Evolutionary conservation across 2,888 invertebrate genomes (phyloP), one percentile per base, ranked within the genome.

Genomic region (Heteromurus nitidus): DNA sequence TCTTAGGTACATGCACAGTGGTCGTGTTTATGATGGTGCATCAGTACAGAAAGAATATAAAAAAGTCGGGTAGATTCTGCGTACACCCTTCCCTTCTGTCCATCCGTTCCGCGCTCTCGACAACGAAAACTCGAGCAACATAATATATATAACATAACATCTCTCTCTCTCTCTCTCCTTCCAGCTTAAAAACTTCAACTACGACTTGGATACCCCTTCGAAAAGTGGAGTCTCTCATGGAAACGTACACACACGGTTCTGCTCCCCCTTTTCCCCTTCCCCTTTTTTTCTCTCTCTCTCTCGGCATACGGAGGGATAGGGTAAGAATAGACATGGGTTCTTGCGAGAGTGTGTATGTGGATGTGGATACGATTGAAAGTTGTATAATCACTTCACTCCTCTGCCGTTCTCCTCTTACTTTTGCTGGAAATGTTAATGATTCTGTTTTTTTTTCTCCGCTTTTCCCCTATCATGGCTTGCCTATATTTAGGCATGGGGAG

Each of bases 21-120:
- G n/a, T n/a, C n/a, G n/a, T n/a, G n/a, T n/a, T n/a, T n/a, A n/a
- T n/a, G n/a, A n/a, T n/a, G n/a, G n/a, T n/a, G n/a, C n/a, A n/a
- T n/a, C n/a, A n/a, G n/a, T n/a, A n/a, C n/a, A n/a, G n/a, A n/a
- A n/a, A n/a, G n/a, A n/a, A n/a, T n/a, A n/a, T n/a, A n/a, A n/a
- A n/a, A 64, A 24, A 30, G 22, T 65, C 74, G 74, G 75, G 75
- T 58, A 58, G 75, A 75, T 75, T 75, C 75, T 75, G 75, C 75
- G 75, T 75, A 75, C 75, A 75, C 75, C 75, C 75, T 75, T 58
- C 75, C 28, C 28, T 68, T 67, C 60, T 47, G 22, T 53, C 53
- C 53, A 53, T 64, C 64, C 74, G 53, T 26, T 53, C 65, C 75
- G 55, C 62, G 65, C 64, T 72, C 42, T 28, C 65, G 36, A 65